Evolutionary conservation across 2,113 vertebrate genomes (phyloP).

Genomic region (Xiphorhynchus elegans): DNA sequence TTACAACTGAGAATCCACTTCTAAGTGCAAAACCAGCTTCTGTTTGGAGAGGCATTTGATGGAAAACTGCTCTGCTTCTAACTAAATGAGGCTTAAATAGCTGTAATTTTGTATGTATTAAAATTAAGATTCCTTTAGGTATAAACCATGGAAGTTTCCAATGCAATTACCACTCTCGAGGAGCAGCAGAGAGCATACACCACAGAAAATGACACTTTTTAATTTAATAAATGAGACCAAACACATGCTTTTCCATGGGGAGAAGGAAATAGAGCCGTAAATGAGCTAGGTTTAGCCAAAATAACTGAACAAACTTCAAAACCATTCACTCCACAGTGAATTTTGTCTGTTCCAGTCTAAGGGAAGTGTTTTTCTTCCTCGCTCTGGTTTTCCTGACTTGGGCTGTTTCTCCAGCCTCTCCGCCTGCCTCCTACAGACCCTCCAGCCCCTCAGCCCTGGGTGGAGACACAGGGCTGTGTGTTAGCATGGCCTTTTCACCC

Average conservation of each 20-base stretch:
- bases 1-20: slow-evolving; percentile 50
- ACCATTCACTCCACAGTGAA: background rate
- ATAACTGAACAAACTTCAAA: background rate
- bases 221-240: background rate
- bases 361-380: background rate
- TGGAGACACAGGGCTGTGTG: background rate
- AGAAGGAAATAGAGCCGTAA: slow-evolving; percentile 7
- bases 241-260: background rate
- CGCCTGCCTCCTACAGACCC: background rate
- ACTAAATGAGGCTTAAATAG: slow-evolving; percentile 61
- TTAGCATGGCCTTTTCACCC: background rate
- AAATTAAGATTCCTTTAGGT: slow-evolving; percentile 56
- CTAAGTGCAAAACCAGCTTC: slow-evolving; percentile 45
- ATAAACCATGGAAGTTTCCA: slow-evolving; percentile 7
- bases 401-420: background rate
- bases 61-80: slow-evolving; percentile 39
- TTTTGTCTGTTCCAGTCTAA: background rate
- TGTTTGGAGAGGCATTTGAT: slow-evolving; percentile 31
- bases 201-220: background rate
- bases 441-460: background rate
- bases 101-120: slow-evolving; percentile 43
- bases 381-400: background rate
- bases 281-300: background rate
- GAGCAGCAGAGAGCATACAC: background rate
- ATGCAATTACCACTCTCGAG: background rate